Base-by-base conservation (phyloP, 1,140 invertebrate species). In the Gryllus bimaculatus region DNA sequence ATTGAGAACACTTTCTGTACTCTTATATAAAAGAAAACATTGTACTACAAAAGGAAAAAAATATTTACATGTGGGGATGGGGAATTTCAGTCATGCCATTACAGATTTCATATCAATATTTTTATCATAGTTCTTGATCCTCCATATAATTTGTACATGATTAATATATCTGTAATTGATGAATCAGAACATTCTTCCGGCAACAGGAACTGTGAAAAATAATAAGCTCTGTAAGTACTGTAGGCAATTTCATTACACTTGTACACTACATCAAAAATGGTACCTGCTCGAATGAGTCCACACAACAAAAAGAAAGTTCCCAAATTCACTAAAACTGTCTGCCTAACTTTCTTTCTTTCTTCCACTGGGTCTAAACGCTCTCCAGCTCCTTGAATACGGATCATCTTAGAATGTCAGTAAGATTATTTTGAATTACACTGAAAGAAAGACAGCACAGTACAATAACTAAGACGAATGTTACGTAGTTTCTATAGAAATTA, bases 331-430 rank as follows among this genome's bases (percentile, higher is more conserved):
- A 66, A 66, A 66, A 66, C 54, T 3, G 54, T 66, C 7, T 66
- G 54, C 54, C 54, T 66, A 66, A 66, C 54, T 66, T 66, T 66
- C 54, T 66, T 66, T 66, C 54, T 66, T 18, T 66, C 54, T 66
- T 66, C 54, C 18, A 66, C 7, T 66, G 54, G 54, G 54, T 66
- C 54, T 13, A 66, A 13, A 66, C 54, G 54, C 18, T 66, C 54
- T 3, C 54, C 18, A 13, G 54, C 54, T 10, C 54, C 54, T 66
- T 66, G 54, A 18, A 66, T 66, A 66, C 54, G 54, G 18, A 66
- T 66, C 54, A 66, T 66, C 26, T 39, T 39, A 5, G 26, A 39
- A 39, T 39, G 26, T 39, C 26, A 39, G 5, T 39, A 39, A 39
- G 26, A 39, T 39, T 39, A 39, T 39, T 39, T 39, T 39, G 26